Base-by-base conservation (phyloP, 1,140 invertebrate species). In the Diabrotica undecimpunctata region DNA sequence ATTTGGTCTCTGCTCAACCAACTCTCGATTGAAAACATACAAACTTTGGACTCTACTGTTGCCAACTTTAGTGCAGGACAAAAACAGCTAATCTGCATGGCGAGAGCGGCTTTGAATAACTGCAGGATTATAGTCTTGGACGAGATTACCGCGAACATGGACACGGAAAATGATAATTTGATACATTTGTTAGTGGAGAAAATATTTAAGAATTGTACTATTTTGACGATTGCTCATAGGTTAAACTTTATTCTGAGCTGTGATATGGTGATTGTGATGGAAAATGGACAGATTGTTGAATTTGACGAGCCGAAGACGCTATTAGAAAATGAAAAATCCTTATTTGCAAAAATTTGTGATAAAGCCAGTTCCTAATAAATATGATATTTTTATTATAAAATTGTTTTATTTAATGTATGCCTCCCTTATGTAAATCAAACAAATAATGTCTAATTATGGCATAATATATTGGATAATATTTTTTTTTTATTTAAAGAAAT, bases 181-280 rank as follows among this genome's bases (percentile, higher is more conserved):
- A 91, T 84, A 70, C 86, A 85, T 79, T 84, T 79, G 79, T 93
- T 85, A 35, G 85, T 85, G 69, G 85, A 86, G 41, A 83, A 81
- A 38, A 85, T 87, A 70, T 93, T 93, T 78, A 77, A 78, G 0
- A 75, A 86, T 59, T 88, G 87, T 62, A 94, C 92, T 0, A 87
- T 94, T 6, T 79, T 94, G 6, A 93, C 91, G 0, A 92, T 94
- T 68, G 91, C 92, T 10, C 91, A 94, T 80, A 81, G 91, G 39
- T 78, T 93, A 9, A 87, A 92, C 70, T 93, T 90, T 0, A 89
- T 95, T 37, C 89, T 95, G 85, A 90, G 94, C 73, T 88, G 84
- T 64, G 88, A 88, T 71, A 84, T 61, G 84, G 93, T 57, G 36
- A 80, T 93, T 70, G 89, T 91, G 0, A 86, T 93, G 82, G 85